Base-by-base conservation (phyloP, 2,888 invertebrate genomes). In the Caradrina clavipalpis region DNA sequence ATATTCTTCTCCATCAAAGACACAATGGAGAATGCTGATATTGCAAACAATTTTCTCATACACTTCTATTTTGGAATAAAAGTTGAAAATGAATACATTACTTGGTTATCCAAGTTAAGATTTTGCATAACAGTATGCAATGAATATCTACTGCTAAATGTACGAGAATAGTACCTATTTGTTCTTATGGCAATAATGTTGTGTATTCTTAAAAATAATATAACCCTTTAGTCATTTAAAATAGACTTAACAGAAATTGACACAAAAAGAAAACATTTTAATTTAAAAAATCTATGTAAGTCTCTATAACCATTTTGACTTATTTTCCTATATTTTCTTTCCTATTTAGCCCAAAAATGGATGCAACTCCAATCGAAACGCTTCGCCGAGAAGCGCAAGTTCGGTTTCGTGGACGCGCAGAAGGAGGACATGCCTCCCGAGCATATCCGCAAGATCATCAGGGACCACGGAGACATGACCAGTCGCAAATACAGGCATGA, bases 351-450 rank as follows among this genome's bases (percentile, higher is more conserved):
- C 21, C 97, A 98, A 94, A 99, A 99, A 97, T 99, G 99, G 99
- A 98, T 99, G 86, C 99, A 99, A 92, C 95, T 99, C 22, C 99
- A 99, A 91, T 98, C 99, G n/a, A 99, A 99, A 92, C 97, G 99
- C 26, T 99, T 99, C 93, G 98, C 99, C 0, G 99, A 99, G 86
- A 99, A 99, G 91, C 97, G 99, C 68, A 99, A 99, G 92, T 99
- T 99, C 92, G 99, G 99, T 0, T 99, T 99, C 93, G 98, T 99
- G 4, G 99, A 99, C 94, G 99, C 99, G 0, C 99, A 99, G 90
- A 99, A 99, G 92, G 99, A 99, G 91, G 99, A 99, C 83, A 99
- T 99, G 99, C 99, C 99, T 15, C 99, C 99, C 0, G 99, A 99
- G 91, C 99, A 99, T 94, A 99, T 99, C 73, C 97, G 99, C 31